These are phyloP conservation scores for Rhinoptilus africanus DNA, from an alignment of 2,113 vertebrate species.

Conservation along the genomic window DNA sequence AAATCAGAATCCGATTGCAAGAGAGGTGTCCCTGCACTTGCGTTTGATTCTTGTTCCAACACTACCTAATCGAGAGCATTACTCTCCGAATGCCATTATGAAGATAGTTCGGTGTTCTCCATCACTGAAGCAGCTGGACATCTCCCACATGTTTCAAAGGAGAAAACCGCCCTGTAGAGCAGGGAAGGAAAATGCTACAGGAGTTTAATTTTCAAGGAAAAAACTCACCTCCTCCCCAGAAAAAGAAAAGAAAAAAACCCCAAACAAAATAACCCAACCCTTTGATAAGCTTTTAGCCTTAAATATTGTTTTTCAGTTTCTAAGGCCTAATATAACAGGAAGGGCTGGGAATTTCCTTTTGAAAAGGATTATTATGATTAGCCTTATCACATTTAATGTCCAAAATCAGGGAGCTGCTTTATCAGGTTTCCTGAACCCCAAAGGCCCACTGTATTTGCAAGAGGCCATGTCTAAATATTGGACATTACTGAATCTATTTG, in stretches of 20 bases:
- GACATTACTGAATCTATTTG: slow-evolving; percentile 55
- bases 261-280: neutral
- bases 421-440: neutral
- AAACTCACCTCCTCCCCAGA: accelerated
- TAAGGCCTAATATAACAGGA: neutral
- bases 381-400: neutral
- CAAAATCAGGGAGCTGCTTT: slow-evolving; percentile 13
- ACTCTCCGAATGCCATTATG: neutral
- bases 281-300: neutral
- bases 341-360: neutral
- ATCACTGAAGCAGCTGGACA: neutral
- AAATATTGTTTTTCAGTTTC: neutral
- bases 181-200: neutral
- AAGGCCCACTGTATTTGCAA: slow-evolving; percentile 42
- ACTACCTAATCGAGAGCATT: neutral
- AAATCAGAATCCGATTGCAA: neutral
- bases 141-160: neutral
- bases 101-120: neutral
- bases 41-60: neutral
- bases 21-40: neutral
- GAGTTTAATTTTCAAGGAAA: neutral
- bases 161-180: neutral
- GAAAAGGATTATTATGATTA: neutral
- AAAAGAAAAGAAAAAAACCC: neutral
- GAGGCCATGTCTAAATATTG: slow-evolving; percentile 57